Base-by-base conservation (phyloP, 1,140 invertebrate genomes). In the Protaetia brevitarsis region DNA sequence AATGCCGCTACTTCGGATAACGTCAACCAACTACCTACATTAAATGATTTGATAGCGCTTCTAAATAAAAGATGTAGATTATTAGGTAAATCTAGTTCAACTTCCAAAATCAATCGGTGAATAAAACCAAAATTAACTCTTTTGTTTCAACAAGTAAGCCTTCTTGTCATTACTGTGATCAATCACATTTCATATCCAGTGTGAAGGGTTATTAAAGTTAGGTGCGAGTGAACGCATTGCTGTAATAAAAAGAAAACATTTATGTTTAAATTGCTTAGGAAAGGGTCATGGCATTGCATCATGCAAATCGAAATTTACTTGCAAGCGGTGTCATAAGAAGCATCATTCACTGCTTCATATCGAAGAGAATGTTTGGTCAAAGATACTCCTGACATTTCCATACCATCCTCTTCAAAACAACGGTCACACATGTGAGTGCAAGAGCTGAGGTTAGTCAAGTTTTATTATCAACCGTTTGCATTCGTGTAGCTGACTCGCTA, bases 401-500 rank as follows among this genome's bases (percentile, higher is more conserved):
- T n/a, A 36, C 6, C 23, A 37, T 5, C 13, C 36, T 5, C 26
- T 19, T 2, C 60, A 11, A 23, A 36, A 34, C 27, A 8, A 1
- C 26, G 21, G 27, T 16, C 31, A n/a, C n/a, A n/a, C n/a, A n/a
- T n/a, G n/a, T n/a, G n/a, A n/a, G n/a, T n/a, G n/a, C n/a, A n/a
- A n/a, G n/a, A n/a, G n/a, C n/a, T n/a, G n/a, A n/a, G n/a, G 31
- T 21, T 59, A n/a, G 21, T 63, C 11, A 63, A 5, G 23, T 36
- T 8, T n/a, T 64, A 30, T 64, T 64, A 21, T 56, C 37, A 30
- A 56, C 41, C 21, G 41, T 26, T 56, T 3, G n/a, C 8, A 8
- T 64, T 6, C 6, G 29, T 6, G 45, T 57, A 13, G 16, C 28
- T 10, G 63, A 64, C 21, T 19, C 16, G 10, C 4, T 13, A 10